These are phyloP conservation scores for Heterocephalus glaber DNA, from an alignment of 2,113 vertebrate genomes.

Conservation along the genomic window DNA sequence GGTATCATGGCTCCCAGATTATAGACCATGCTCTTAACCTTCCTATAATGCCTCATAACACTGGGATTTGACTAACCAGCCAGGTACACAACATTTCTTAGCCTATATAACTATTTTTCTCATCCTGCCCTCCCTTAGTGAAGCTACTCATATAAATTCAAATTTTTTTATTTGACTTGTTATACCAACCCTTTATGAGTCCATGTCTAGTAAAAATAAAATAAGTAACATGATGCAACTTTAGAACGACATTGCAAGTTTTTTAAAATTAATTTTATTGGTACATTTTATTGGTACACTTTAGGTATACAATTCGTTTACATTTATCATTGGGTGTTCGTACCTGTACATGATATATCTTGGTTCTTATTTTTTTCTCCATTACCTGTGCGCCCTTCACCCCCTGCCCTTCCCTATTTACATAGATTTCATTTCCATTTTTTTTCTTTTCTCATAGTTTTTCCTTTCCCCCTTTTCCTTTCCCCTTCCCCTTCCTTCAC, in stretches of 20 bases:
- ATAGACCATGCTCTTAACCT: neutral
- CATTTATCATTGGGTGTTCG: no score
- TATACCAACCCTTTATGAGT: neutral
- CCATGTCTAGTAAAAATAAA: constrained; percentile 19
- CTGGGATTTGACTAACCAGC: neutral
- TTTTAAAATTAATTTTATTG: no score
- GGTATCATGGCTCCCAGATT: neutral
- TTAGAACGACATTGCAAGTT: neutral
- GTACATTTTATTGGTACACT: no score
- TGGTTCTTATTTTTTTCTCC: no score
- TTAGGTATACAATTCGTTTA: no score
- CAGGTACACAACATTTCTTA: neutral
- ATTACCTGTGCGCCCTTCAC: no score
- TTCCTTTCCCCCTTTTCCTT: no score
- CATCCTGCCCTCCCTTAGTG: neutral
- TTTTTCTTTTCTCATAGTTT: no score
- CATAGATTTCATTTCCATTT: no score
- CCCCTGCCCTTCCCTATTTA: no score
- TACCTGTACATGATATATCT: no score
- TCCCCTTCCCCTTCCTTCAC: no score
- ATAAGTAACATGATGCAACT: neutral
- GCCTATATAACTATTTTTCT: neutral
- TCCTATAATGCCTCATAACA: neutral
- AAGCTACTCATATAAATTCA: neutral
- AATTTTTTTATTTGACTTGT: constrained; percentile 4